Percentiles rank a stretch among this genome's conserved stretches.
Conservation (phyloP, 2,888 invertebrate species). For the Tetranychus piercei region DNA sequence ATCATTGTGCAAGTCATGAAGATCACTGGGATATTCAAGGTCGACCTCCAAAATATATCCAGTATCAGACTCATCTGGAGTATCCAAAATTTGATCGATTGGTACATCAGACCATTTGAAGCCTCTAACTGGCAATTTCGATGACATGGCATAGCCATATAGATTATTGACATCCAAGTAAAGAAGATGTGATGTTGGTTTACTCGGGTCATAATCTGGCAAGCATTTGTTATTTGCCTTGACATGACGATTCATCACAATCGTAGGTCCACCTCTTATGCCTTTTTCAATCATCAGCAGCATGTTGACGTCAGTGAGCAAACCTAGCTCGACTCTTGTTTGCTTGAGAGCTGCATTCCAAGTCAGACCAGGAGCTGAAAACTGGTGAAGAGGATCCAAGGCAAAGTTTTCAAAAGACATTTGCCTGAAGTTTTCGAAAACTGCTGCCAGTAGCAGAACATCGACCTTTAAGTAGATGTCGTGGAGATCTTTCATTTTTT, state of each 20-base stretch:
- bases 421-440: not conserved
- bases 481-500: too few species aligned
- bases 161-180: conserved; percentile 23
- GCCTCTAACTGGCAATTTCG: conserved; percentile 15
- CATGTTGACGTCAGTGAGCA: not conserved
- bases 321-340: not conserved
- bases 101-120: conserved; percentile 13
- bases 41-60: not conserved
- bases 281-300: not conserved
- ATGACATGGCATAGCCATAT: not conserved
- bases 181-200: conserved; percentile 22
- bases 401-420: too few species aligned
- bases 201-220: not conserved
- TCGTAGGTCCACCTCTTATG: conserved; percentile 1
- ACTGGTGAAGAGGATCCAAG: too few species aligned
- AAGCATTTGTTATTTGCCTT: conserved; percentile 13
- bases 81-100: not conserved
- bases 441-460: not conserved
- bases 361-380: too few species aligned
- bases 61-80: not conserved
- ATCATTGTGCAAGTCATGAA: conserved; percentile 4
- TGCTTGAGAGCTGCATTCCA: not conserved
- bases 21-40: not conserved
- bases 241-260: not conserved
- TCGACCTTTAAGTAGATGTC: too few species aligned